Percentiles rank a stretch among this genome's conserved stretches.
Evolutionary conservation across 2,797 vertebrate species (phyloP).

Genomic region (Diglossa cyanea): DNA sequence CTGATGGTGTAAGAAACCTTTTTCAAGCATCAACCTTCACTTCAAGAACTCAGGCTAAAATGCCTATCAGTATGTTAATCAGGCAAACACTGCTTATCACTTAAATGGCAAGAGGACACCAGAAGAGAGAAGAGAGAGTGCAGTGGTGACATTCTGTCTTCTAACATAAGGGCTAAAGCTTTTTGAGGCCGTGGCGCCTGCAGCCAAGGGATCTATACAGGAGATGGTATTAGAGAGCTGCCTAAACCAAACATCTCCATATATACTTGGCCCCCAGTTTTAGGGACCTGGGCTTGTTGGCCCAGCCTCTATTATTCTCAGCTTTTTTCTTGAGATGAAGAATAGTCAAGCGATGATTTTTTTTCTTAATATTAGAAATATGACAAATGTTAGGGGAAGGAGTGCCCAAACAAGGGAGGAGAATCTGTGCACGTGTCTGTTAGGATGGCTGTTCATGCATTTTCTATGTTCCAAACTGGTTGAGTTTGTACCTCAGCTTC

Average conservation of each 20-base stretch:
- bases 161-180: neutral
- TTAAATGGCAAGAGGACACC: neutral
- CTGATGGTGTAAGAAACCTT: neutral
- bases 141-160: neutral
- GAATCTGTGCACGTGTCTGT: neutral
- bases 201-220: neutral
- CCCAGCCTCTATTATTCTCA: neutral
- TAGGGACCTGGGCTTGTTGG: neutral
- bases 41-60: neutral
- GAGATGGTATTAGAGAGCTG: neutral
- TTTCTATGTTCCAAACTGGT: neutral
- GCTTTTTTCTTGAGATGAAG: neutral
- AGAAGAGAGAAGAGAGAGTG: neutral
- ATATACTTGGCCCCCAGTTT: neutral
- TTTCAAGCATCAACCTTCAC: neutral
- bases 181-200: accelerated
- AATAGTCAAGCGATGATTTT: neutral
- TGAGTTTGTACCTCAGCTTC: neutral
- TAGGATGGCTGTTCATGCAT: neutral
- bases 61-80: neutral
- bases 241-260: neutral
- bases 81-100: neutral
- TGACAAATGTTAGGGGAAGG: neutral
- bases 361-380: neutral
- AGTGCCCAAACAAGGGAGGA: neutral